phyloP scores from a whole-genome alignment of 2,797 vertebrate species.

The Eupleurogrammus muticus region DNA sequence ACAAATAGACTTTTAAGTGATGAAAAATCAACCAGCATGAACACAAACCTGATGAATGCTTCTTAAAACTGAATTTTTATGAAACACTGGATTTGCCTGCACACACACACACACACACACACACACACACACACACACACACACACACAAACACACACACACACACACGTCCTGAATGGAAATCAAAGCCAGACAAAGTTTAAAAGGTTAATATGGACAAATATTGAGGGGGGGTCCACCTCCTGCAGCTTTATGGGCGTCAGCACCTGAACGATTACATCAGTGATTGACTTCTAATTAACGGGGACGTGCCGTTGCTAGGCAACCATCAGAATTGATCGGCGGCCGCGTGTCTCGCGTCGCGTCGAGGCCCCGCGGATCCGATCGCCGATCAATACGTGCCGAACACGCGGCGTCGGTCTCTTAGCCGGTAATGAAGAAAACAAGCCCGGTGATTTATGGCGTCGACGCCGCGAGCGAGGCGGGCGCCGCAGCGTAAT shows the following conservation, averaged over 20 bases:
- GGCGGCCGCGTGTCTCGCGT: conserved; percentile 59
- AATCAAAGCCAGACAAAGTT: conserved; percentile 3
- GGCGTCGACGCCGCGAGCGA: conserved; percentile 52
- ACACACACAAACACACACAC: too few relatives aligned
- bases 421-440: conserved; percentile 72
- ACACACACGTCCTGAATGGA: neutral
- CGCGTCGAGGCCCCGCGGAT: conserved; percentile 50
- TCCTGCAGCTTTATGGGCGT: neutral
- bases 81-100: conserved; percentile 26
- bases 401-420: conserved; percentile 68
- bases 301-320: conserved; percentile 36
- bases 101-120: too few relatives aligned
- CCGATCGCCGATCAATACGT: conserved; percentile 73
- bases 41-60: too few relatives aligned
- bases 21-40: too few relatives aligned
- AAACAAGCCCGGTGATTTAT: conserved; percentile 73
- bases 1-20: too few relatives aligned
- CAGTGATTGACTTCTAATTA: conserved; percentile 26
- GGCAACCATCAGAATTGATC: conserved; percentile 54
- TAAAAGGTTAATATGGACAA: neutral
- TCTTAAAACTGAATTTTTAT: too few relatives aligned
- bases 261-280: neutral
- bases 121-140: too few relatives aligned
- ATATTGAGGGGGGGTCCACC: conserved; percentile 4
- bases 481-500: conserved; percentile 39